Conservation (phyloP, 2,888 invertebrate genomes). For the Agrochola lychnidis region DNA sequence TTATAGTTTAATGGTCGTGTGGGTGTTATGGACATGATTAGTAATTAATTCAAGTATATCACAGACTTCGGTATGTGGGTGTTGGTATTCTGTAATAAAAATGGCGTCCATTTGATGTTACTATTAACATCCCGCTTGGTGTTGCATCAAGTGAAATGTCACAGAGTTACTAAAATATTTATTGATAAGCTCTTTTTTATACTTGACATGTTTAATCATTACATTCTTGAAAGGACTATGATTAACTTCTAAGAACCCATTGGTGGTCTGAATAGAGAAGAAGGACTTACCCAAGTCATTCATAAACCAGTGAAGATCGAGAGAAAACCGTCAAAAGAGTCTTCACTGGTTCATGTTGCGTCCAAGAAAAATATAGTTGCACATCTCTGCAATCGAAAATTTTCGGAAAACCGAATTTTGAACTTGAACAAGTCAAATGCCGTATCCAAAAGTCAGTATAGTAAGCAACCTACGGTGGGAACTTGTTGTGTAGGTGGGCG, state of each 20-base stretch:
- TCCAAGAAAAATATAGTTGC: not conserved
- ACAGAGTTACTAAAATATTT: constrained; percentile 66
- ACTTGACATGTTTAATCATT: too few species aligned
- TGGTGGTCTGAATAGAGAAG: not conserved
- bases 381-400: not conserved
- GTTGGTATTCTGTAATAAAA: constrained; percentile 85
- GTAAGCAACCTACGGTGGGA: constrained; percentile 40
- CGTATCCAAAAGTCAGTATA: constrained; percentile 65
- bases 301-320: too few species aligned
- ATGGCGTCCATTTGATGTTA: constrained; percentile 81
- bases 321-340: too few species aligned
- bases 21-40: constrained; percentile 76
- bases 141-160: constrained; percentile 79
- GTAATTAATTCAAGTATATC: constrained; percentile 84
- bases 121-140: constrained; percentile 77
- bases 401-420: not conserved
- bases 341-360: not conserved
- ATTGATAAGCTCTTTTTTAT: constrained; percentile 26
- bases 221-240: not conserved
- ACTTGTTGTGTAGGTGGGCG: constrained; percentile 77
- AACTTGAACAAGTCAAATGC: constrained; percentile 46
- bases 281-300: too few species aligned
- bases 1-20: constrained; percentile 71
- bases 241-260: not conserved
- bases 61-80: constrained; percentile 76